Conservation (phyloP, 2,113 vertebrate species). For the Setophaga petechia region DNA sequence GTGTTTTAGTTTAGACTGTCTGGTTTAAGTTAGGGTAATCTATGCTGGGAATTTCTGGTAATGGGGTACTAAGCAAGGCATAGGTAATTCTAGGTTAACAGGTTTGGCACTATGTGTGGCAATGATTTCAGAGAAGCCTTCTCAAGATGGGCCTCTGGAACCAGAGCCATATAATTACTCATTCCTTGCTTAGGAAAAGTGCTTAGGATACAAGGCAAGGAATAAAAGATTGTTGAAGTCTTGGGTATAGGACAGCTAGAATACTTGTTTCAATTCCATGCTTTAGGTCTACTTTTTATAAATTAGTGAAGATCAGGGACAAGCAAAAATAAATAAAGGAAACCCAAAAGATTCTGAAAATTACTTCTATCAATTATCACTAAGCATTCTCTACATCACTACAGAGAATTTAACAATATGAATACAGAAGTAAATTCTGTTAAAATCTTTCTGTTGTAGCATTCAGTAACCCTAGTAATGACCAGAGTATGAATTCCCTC, state of each 20-base stretch:
- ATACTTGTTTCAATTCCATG: not conserved
- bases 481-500: not conserved
- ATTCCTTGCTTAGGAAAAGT: not conserved
- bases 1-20: not conserved
- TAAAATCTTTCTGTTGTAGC: not conserved
- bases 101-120: not conserved
- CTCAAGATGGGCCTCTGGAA: not conserved
- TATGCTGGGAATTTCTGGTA: not conserved
- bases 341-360: not conserved
- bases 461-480: slow-evolving; percentile 40
- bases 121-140: not conserved
- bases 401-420: not conserved
- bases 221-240: not conserved
- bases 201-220: not conserved
- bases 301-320: not conserved
- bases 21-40: not conserved
- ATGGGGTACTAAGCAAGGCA: not conserved
- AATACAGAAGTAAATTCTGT: not conserved
- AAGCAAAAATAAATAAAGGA: not conserved
- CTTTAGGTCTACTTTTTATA: not conserved
- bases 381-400: not conserved
- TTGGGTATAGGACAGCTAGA: not conserved
- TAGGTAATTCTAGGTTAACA: not conserved
- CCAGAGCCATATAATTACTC: not conserved
- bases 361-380: not conserved